Percentiles rank a stretch among this genome's conserved stretches.
phyloP scores from a whole-genome alignment of 2,888 invertebrate genomes.

The Drosophila barbarae region DNA sequence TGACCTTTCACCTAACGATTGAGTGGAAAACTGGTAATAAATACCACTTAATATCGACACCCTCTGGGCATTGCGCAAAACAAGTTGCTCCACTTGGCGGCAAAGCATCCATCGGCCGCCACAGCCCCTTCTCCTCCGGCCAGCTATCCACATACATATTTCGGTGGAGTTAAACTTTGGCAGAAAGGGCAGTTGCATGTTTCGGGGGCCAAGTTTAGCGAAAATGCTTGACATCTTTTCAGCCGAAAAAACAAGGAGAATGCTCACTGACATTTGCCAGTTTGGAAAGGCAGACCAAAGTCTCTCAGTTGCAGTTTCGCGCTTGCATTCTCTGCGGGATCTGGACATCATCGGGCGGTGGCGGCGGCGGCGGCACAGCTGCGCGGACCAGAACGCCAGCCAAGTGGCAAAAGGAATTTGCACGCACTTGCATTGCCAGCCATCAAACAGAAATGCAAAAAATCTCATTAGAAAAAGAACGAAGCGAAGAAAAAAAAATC shows the following conservation, averaged over 20 bases:
- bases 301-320: conserved; percentile 1
- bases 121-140: conserved; percentile 27
- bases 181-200: conserved; percentile 57
- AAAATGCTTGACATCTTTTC: conserved; percentile 39
- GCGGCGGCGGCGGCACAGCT: conserved; percentile 23
- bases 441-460: conserved; percentile 1
- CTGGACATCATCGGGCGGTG: conserved; percentile 3
- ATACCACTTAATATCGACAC: conserved; percentile 60
- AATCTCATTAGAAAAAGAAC: conserved; percentile 5
- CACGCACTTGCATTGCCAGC: conserved; percentile 31
- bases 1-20: conserved; percentile 25
- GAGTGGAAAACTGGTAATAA: conserved; percentile 43
- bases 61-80: conserved; percentile 43
- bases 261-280: conserved; percentile 61
- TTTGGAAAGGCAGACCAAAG: conserved; percentile 60
- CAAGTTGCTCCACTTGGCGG: conserved; percentile 37
- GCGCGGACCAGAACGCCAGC: conserved; percentile 56
- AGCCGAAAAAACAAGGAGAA: conserved; percentile 40
- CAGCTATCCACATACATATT: conserved; percentile 6
- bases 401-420: conserved; percentile 63
- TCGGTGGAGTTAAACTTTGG: conserved; percentile 15
- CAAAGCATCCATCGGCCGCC: conserved; percentile 21
- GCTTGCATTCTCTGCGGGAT: conserved; percentile 25
- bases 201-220: conserved; percentile 39
- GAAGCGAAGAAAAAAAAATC: background rate